Evolutionary conservation across 2,888 invertebrate species (phyloP).

Genomic region (Cosmia pyralina): DNA sequence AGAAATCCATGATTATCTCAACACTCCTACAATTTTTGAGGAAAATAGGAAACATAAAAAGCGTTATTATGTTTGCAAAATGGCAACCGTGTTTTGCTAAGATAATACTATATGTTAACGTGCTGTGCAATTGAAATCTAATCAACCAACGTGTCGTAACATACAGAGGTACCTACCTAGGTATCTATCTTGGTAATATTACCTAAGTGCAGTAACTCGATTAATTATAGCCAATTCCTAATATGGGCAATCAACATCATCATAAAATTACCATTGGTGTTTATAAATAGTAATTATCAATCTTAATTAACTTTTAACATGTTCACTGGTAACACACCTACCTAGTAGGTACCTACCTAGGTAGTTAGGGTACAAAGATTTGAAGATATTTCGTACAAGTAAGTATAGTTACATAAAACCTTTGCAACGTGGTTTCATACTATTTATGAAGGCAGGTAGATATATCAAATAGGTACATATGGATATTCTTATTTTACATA

Average conservation of each 20-base stretch:
- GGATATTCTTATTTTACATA: conserved; percentile 52
- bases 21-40: no score
- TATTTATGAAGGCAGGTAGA: neutral
- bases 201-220: conserved; percentile 25
- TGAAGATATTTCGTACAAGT: neutral
- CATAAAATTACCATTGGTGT: conserved; percentile 42
- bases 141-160: neutral
- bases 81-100: neutral
- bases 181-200: conserved; percentile 7
- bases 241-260: conserved; percentile 48
- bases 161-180: neutral
- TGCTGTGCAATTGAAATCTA: neutral
- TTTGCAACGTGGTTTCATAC: neutral
- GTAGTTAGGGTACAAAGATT: neutral
- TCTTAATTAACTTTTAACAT: conserved; percentile 46
- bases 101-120: neutral
- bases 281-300: conserved; percentile 34
- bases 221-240: conserved; percentile 46
- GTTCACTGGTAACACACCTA: conserved; percentile 5
- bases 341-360: neutral
- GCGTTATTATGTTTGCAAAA: neutral
- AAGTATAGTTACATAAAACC: neutral
- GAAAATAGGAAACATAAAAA: no score
- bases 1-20: no score
- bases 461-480: conserved; percentile 17